These are phyloP conservation scores for Oreocharis arfaki DNA, from an alignment of 2,113 vertebrate genomes.

Conservation along the genomic window DNA sequence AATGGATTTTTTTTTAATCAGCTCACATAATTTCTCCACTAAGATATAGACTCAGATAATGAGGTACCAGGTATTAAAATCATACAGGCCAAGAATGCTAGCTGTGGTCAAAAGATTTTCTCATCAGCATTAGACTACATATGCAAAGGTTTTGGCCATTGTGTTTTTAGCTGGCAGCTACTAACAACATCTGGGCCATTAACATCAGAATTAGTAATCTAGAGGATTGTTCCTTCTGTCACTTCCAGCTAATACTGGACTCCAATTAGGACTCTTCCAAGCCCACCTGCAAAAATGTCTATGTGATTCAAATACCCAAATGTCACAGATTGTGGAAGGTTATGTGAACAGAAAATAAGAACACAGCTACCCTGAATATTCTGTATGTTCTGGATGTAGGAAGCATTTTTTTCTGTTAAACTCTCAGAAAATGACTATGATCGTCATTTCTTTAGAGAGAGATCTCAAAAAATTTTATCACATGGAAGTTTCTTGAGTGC, in stretches of 20 bases:
- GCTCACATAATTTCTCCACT: not conserved
- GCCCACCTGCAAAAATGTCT: constrained; percentile 65
- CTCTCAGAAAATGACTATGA: not conserved
- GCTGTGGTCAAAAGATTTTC: constrained; percentile 66
- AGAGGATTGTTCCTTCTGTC: constrained; percentile 70
- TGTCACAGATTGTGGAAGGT: not conserved
- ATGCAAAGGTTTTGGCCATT: constrained; percentile 69
- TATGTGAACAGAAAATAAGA: not conserved
- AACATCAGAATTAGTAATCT: constrained; percentile 78
- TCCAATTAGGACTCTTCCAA: constrained; percentile 66
- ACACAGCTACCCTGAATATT: not conserved
- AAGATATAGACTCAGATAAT: constrained; percentile 6
- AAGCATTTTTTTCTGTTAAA: not conserved
- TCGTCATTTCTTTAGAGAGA: not conserved
- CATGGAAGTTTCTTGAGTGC: not conserved
- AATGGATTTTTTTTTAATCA: not conserved
- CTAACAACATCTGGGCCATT: constrained; percentile 75
- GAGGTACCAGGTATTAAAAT: constrained; percentile 37
- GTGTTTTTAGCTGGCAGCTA: constrained; percentile 75
- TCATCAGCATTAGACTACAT: constrained; percentile 66
- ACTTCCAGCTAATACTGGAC: constrained; percentile 68
- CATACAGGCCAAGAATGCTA: constrained; percentile 45
- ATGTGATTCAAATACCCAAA: constrained; percentile 26
- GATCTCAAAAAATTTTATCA: not conserved
- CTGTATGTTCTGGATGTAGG: not conserved